Conservation (phyloP, 2,797 vertebrate species). For the Lepus oiostolus region DNA sequence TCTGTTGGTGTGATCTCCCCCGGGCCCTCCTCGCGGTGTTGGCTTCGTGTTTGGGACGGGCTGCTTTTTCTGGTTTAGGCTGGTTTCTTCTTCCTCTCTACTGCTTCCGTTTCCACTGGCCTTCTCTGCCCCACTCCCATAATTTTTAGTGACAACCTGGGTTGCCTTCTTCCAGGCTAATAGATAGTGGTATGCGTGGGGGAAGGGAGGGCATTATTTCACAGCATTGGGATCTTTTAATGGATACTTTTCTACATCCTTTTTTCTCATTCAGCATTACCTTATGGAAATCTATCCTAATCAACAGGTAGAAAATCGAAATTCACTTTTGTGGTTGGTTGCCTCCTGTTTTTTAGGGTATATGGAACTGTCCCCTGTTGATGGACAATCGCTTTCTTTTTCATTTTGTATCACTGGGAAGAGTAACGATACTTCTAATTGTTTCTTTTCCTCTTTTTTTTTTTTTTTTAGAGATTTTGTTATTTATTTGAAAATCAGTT, state of each 20-base stretch:
- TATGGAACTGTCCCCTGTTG: background rate
- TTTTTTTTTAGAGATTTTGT: too few species aligned
- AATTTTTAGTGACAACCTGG: background rate
- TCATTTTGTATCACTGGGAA: background rate
- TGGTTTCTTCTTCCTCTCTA: background rate
- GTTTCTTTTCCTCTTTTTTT: background rate
- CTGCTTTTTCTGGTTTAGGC: background rate
- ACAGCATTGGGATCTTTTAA: background rate
- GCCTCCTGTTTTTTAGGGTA: background rate
- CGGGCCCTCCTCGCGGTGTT: background rate
- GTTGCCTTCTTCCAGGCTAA: background rate
- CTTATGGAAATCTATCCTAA: background rate
- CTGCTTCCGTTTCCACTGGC: background rate
- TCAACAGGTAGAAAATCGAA: background rate
- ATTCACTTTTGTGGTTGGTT: conserved; percentile 1
- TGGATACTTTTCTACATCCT: background rate
- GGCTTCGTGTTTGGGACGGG: too few species aligned
- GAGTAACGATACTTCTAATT: background rate
- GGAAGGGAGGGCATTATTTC: background rate
- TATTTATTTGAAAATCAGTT: too few species aligned
- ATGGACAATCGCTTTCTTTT: background rate
- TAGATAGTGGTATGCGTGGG: background rate
- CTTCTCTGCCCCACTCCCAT: background rate
- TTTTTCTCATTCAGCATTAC: background rate
- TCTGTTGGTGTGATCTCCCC: background rate